Evolutionary conservation across 2,113 vertebrate species (phyloP).

Genomic region (Clarias magur): DNA sequence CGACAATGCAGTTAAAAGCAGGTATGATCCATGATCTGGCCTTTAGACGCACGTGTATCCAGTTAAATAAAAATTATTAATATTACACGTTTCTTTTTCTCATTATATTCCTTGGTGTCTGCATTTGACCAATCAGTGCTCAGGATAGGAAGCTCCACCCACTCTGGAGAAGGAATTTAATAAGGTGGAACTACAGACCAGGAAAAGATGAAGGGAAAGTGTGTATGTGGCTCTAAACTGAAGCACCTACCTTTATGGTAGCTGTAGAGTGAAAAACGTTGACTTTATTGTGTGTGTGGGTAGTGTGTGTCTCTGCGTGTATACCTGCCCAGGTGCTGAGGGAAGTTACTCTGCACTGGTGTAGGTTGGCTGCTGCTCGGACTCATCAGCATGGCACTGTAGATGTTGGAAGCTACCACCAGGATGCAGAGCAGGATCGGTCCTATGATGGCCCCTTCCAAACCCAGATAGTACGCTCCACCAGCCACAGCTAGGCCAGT

Average conservation of each 20-base stretch:
- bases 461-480: slow-evolving; percentile 92
- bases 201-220: neutral
- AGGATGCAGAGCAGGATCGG: slow-evolving; percentile 97
- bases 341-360: slow-evolving; percentile 81
- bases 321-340: slow-evolving; percentile 78
- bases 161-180: neutral
- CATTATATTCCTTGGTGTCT: neutral
- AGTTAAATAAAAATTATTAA: no score
- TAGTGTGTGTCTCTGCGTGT: neutral
- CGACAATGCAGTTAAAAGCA: neutral
- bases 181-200: neutral
- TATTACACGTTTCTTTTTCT: neutral
- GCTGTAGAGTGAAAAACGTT: slow-evolving; percentile 42
- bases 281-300: slow-evolving; percentile 1
- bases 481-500: slow-evolving; percentile 95
- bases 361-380: slow-evolving; percentile 85
- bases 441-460: slow-evolving; percentile 97
- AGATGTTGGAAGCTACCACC: slow-evolving; percentile 97
- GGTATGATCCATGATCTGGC: neutral
- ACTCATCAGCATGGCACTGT: slow-evolving; percentile 96
- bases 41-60: neutral
- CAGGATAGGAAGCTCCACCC: neutral
- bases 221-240: neutral
- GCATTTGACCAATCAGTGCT: neutral
- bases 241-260: neutral